phyloP scores from a whole-genome alignment of 1,140 invertebrate genomes.

The Achroia grisella region DNA sequence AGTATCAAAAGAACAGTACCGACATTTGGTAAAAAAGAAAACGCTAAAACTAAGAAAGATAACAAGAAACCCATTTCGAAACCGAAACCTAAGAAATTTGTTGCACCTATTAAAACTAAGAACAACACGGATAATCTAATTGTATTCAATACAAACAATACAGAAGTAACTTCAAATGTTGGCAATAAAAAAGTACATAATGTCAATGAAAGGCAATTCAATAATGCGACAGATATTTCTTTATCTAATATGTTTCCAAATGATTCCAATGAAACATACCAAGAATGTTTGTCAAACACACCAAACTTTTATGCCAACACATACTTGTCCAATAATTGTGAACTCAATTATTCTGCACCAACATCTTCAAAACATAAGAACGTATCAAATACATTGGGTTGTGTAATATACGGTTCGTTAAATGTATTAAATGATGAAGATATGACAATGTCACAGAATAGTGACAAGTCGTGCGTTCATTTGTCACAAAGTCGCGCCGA shows the following conservation, averaged over 20 bases:
- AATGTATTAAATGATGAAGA: conserved; percentile 40
- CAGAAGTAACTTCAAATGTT: too few relatives aligned
- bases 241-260: too few relatives aligned
- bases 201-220: too few relatives aligned
- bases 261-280: too few relatives aligned
- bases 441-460: conserved; percentile 9
- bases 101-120: conserved; percentile 19
- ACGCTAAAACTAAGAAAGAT: conserved; percentile 10
- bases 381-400: conserved; percentile 15
- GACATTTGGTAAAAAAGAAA: conserved; percentile 19
- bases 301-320: too few relatives aligned
- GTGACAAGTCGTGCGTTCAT: conserved; percentile 12
- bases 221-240: too few relatives aligned
- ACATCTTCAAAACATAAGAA: neutral
- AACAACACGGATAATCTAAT: too few relatives aligned
- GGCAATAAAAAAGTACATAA: too few relatives aligned
- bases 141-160: too few relatives aligned
- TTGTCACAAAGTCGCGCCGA: conserved; percentile 18
- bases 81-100: conserved; percentile 26
- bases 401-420: conserved; percentile 31
- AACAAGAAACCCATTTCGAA: conserved; percentile 2
- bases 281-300: too few relatives aligned
- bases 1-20: conserved; percentile 17
- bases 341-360: neutral
- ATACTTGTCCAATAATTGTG: neutral